Conservation (phyloP, 2,113 vertebrate genomes). For the Podarcis muralis region DNA sequence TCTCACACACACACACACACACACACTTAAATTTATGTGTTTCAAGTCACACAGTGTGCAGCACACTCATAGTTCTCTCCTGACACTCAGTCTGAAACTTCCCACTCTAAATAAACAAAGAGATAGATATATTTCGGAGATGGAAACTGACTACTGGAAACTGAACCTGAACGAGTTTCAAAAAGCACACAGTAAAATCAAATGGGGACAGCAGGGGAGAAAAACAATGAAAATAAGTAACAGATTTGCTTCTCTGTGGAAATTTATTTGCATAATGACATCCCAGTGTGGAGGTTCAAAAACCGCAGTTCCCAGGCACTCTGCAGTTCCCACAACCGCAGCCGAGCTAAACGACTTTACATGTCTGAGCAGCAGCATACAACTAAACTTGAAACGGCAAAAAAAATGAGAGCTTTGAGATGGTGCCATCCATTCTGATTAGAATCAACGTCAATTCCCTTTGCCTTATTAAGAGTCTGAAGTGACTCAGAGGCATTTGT, state of each 20-base stretch:
- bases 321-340: neutral
- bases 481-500: neutral
- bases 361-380: neutral
- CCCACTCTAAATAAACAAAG: neutral
- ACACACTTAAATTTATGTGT: neutral
- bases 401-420: neutral
- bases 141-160: conserved; percentile 7
- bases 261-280: conserved; percentile 5
- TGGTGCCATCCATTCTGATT: neutral
- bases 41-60: neutral
- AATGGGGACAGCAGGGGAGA: neutral
- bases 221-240: neutral
- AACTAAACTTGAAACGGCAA: neutral
- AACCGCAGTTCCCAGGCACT: neutral
- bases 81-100: neutral
- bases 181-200: neutral
- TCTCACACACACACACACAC: too few relatives aligned
- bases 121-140: neutral
- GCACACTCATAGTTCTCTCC: neutral
- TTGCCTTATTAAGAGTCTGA: neutral
- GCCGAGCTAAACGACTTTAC: neutral
- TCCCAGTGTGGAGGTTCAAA: neutral
- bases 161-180: conserved; percentile 9
- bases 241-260: neutral
- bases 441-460: neutral